Percentiles rank a stretch among this genome's conserved stretches.
Evolutionary conservation across 2,888 invertebrate genomes (phyloP).

Genomic region (Julus scanicus): DNA sequence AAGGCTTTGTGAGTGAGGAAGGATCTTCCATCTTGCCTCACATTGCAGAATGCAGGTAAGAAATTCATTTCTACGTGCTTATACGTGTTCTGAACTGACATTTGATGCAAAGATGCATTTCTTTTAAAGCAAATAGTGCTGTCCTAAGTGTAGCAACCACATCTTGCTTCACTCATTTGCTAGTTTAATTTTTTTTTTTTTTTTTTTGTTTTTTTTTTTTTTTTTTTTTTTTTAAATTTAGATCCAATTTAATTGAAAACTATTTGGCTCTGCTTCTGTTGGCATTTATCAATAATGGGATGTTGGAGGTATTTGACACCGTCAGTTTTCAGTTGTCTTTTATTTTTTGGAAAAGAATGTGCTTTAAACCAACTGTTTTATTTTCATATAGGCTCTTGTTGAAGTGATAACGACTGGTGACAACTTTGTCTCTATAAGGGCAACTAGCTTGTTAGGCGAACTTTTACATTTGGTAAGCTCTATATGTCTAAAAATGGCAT

Average conservation of each 20-base stretch:
- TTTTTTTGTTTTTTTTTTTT: conserved; percentile 25
- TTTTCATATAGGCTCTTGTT: conserved; percentile 75
- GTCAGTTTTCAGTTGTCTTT: conserved; percentile 44
- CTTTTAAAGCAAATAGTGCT: too few relatives aligned
- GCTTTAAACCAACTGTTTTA: background rate
- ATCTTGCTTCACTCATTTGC: too few relatives aligned
- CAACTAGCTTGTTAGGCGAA: conserved; percentile 83
- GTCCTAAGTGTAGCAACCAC: too few relatives aligned
- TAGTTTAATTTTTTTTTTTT: conserved; percentile 44
- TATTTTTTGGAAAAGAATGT: background rate
- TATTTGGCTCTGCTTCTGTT: conserved; percentile 89
- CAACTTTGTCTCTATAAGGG: conserved; percentile 88
- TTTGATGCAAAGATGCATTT: too few relatives aligned
- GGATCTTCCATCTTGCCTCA: conserved; percentile 87
- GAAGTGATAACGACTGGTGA: conserved; percentile 92
- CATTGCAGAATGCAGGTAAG: conserved; percentile 75
- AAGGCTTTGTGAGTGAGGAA: conserved; percentile 95
- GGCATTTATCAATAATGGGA: conserved; percentile 85
- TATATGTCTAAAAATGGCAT: background rate
- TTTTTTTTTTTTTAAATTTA: conserved; percentile 63
- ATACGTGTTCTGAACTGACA: too few relatives aligned
- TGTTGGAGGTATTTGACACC: conserved; percentile 73
- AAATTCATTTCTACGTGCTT: background rate
- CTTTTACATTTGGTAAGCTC: conserved; percentile 79
- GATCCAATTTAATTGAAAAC: conserved; percentile 90